Evolutionary conservation across 2,888 invertebrate genomes (phyloP).

Genomic region (Spodoptera exigua): DNA sequence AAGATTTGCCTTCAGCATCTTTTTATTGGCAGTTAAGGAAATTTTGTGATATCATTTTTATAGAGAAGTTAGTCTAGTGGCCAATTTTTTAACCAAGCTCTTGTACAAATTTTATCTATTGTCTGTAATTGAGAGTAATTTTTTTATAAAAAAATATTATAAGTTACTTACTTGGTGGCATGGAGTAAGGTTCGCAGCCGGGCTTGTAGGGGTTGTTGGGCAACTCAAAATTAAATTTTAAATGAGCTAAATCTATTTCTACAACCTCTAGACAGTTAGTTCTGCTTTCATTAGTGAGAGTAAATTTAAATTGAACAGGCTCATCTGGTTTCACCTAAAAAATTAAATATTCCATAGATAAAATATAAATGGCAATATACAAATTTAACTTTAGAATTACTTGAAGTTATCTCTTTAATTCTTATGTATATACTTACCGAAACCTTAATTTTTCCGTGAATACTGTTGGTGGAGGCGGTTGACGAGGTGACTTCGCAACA

Average conservation of each 20-base stretch:
- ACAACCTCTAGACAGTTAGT: slow-evolving; percentile 63
- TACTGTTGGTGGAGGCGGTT: slow-evolving; percentile 20
- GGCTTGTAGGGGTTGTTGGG: slow-evolving; percentile 61
- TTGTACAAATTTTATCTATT: too few relatives aligned
- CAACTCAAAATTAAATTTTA: slow-evolving; percentile 69
- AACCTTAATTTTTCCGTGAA: slow-evolving; percentile 50
- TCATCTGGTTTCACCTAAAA: slow-evolving; percentile 73
- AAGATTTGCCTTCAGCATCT: too few relatives aligned
- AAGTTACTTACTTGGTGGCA: slow-evolving; percentile 66
- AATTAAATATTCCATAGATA: slow-evolving; percentile 15
- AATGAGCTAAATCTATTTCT: slow-evolving; percentile 66
- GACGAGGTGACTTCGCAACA: slow-evolving; percentile 55
- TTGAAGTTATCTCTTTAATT: not conserved
- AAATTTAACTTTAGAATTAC: too few relatives aligned
- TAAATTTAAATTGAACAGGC: slow-evolving; percentile 66
- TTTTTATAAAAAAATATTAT: too few relatives aligned
- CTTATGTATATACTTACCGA: slow-evolving; percentile 55
- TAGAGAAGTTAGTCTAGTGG: too few relatives aligned
- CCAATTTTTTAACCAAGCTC: too few relatives aligned
- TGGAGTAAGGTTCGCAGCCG: slow-evolving; percentile 54
- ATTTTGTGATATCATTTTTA: too few relatives aligned
- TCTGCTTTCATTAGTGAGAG: slow-evolving; percentile 66
- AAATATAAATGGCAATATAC: too few relatives aligned
- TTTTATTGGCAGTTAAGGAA: too few relatives aligned
- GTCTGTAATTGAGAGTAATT: too few relatives aligned